A percentile compares a stretch with the other conserved stretches of the same genome.
Conservation (phyloP, 2,113 vertebrate genomes). For the Gambusia affinis region DNA sequence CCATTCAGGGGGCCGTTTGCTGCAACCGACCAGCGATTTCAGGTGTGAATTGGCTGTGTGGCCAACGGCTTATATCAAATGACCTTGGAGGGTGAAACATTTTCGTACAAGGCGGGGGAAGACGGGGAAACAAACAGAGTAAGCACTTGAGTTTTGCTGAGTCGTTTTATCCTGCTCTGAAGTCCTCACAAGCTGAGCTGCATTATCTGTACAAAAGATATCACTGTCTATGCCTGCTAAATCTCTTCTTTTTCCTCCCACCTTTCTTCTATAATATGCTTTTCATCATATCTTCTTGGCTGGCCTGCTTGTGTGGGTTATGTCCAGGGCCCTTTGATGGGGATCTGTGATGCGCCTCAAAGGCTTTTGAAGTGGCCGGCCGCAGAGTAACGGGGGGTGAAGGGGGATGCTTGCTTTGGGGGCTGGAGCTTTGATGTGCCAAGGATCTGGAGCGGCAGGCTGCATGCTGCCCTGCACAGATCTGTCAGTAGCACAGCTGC, state of each 20-base stretch:
- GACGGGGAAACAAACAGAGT: constrained; percentile 25
- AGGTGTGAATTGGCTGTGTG: constrained; percentile 78
- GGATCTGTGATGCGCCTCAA: constrained; percentile 82
- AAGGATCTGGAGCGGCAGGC: constrained; percentile 73
- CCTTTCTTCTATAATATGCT: constrained; percentile 66
- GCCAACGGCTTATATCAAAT: constrained; percentile 76
- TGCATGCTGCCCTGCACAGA: constrained; percentile 80
- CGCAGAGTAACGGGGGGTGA: constrained; percentile 52
- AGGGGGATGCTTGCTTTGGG: constrained; percentile 38
- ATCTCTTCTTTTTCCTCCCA: constrained; percentile 44
- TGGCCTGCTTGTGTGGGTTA: constrained; percentile 61
- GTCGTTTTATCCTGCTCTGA: constrained; percentile 42
- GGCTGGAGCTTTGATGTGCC: constrained; percentile 78
- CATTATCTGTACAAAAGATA: constrained; percentile 37
- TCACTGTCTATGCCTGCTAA: constrained; percentile 39
- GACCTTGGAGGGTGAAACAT: constrained; percentile 61
- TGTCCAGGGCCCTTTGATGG: constrained; percentile 81
- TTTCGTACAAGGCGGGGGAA: constrained; percentile 3
- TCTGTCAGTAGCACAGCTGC: constrained; percentile 84
- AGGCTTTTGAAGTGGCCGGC: constrained; percentile 84
- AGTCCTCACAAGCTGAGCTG: constrained; percentile 37
- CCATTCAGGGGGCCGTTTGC: constrained; percentile 72
- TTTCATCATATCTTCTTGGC: constrained; percentile 78
- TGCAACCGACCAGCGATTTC: constrained; percentile 70
- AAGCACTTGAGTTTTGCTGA: constrained; percentile 35